Conservation (phyloP, 1,140 invertebrate species). For the Drosophila pectinifera region DNA sequence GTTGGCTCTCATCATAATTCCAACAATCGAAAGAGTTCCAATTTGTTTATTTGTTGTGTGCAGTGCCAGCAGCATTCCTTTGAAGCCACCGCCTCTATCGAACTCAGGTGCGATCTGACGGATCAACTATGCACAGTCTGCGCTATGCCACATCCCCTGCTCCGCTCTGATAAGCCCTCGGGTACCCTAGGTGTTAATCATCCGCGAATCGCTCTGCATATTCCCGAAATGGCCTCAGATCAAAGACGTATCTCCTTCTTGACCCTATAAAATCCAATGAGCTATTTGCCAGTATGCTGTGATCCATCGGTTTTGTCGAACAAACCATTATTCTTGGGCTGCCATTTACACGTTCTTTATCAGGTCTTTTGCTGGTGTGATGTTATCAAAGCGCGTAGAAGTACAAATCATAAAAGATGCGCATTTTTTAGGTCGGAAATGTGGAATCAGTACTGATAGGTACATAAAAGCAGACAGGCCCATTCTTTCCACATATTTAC, state of each 20-base stretch:
- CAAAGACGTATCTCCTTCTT: slow-evolving; percentile 47
- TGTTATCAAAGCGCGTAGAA: slow-evolving; percentile 19
- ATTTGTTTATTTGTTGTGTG: slow-evolving; percentile 66
- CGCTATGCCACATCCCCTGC: neutral
- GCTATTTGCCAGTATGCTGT: slow-evolving; percentile 47
- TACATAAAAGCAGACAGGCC: neutral
- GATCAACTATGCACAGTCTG: slow-evolving; percentile 12
- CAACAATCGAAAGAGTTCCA: slow-evolving; percentile 44
- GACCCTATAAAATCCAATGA: slow-evolving; percentile 65
- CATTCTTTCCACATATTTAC: neutral
- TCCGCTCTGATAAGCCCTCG: slow-evolving; percentile 1
- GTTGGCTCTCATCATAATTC: slow-evolving; percentile 58
- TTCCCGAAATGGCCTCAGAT: slow-evolving; percentile 36
- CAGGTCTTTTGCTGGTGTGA: slow-evolving; percentile 22
- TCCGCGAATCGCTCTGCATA: slow-evolving; percentile 49
- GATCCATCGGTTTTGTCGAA: slow-evolving; percentile 41
- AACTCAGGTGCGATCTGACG: slow-evolving; percentile 66
- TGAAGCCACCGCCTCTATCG: slow-evolving; percentile 62
- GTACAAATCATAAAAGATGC: neutral
- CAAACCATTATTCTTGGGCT: neutral
- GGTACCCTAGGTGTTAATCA: slow-evolving; percentile 62
- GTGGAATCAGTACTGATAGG: neutral
- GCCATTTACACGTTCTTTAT: slow-evolving; percentile 33
- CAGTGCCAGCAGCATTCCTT: slow-evolving; percentile 46
- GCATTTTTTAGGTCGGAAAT: neutral